Evolutionary conservation across 2,797 vertebrate species (phyloP), one percentile per base, ranked within the genome.

Genomic region (Smutsia gigantea): DNA sequence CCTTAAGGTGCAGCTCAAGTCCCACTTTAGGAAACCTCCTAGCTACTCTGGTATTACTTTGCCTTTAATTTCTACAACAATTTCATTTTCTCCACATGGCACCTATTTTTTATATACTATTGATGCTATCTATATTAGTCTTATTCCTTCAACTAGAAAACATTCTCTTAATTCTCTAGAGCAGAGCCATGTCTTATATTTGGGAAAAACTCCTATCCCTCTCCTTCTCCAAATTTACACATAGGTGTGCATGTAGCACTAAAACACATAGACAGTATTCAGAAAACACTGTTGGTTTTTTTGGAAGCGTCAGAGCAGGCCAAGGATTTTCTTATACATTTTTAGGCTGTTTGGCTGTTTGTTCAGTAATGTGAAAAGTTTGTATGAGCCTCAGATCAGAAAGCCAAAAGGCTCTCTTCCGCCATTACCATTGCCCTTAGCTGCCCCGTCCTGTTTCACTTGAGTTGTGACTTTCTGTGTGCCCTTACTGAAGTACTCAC

Each of bases 81-180:
- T 83, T 82, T 94, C 96, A 86, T 92, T 93, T 77, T 59, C 31
- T 82, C 25, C 42, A 92, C 39, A 31, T 77, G 84, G 25, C 37
- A 90, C 55, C 69, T 88, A 69, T n/a, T 82, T 97, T 97, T 95
- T 93, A 19, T 95, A 72, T 21, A 77, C 11, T 92, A 0, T 46
- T 92, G 53, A 71, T 90, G n/a, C 55, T 90, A 0, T 27, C 23
- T 96, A 25, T 96, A 68, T 95, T 92, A 61, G 59, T 93, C 93
- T 97, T 87, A 93, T 95, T 95, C 95, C 34, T 49, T 96, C 57
- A 85, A 49, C 77, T 95, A 72, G n/a, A 92, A 95, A 96, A 49
- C 51, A 81, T 78, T 92, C 49, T 96, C 69, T 79, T 92, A 75
- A 63, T 69, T 94, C 63, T 93, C 29, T 89, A 39, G 72, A 42